These are phyloP conservation scores for Geococcyx californianus DNA, from an alignment of 2,113 vertebrate genomes.

Conservation along the genomic window DNA sequence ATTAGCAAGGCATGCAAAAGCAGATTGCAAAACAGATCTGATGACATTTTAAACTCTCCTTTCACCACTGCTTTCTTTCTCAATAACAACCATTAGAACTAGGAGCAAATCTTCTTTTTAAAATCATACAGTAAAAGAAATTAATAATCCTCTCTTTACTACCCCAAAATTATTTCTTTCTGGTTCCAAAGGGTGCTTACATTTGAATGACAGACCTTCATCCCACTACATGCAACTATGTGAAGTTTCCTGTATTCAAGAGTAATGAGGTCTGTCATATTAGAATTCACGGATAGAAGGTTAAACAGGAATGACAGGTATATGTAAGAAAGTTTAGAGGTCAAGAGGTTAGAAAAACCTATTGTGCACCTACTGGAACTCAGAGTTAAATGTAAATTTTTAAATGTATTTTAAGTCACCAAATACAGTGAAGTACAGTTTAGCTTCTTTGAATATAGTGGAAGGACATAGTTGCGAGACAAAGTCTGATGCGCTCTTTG, in stretches of 20 bases:
- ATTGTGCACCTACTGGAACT: not conserved
- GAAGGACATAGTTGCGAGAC: not conserved
- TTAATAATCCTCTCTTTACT: rapidly evolving
- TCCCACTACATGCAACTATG: rapidly evolving
- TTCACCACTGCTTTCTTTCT: not conserved
- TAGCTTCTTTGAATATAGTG: not conserved
- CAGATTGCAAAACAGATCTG: not conserved
- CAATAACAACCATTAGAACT: not conserved
- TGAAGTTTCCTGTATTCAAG: not conserved
- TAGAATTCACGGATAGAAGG: not conserved
- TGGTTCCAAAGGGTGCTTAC: not conserved
- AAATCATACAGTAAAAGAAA: not conserved
- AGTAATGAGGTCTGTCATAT: not conserved
- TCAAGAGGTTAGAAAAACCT: not conserved
- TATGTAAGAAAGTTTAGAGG: not conserved
- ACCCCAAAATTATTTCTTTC: not conserved
- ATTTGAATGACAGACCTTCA: not conserved
- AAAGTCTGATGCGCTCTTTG: not conserved
- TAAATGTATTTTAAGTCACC: not conserved
- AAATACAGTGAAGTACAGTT: not conserved
- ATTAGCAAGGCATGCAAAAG: not conserved
- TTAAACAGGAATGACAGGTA: not conserved
- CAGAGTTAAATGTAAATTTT: not conserved
- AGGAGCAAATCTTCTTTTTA: not conserved
- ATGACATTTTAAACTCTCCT: not conserved